These are phyloP conservation scores for Drosophila neonasuta DNA, from an alignment of 2,888 invertebrate genomes.

Conservation along the genomic window DNA sequence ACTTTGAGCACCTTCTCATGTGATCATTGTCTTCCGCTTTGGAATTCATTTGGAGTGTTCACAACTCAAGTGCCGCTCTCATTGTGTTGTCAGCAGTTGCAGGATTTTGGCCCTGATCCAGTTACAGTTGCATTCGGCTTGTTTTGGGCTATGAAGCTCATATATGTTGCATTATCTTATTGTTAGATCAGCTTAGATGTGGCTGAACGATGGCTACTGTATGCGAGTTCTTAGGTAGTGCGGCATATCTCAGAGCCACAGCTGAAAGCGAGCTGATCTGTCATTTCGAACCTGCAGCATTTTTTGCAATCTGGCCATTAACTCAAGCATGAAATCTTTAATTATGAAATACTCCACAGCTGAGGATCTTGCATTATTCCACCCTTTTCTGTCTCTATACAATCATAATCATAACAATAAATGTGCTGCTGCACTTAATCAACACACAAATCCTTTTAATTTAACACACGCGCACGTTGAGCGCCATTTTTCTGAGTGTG, in stretches of 20 bases:
- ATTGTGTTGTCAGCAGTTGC: constrained; percentile 40
- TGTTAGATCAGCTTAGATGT: constrained; percentile 66
- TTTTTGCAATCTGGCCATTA: constrained; percentile 19
- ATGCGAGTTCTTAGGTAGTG: constrained; percentile 27
- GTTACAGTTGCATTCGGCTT: constrained; percentile 53
- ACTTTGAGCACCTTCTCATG: constrained; percentile 55
- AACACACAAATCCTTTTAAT: constrained; percentile 80
- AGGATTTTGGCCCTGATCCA: constrained; percentile 61
- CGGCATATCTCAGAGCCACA: neutral
- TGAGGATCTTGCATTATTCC: constrained; percentile 5
- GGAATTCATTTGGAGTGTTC: constrained; percentile 16
- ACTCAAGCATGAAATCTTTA: constrained; percentile 14
- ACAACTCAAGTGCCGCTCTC: constrained; percentile 46
- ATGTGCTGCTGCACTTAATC: constrained; percentile 60
- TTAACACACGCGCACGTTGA: constrained; percentile 62
- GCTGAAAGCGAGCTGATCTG: constrained; percentile 5
- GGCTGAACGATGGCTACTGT: constrained; percentile 60
- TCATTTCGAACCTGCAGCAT: neutral
- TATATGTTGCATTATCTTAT: constrained; percentile 74
- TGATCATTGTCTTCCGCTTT: constrained; percentile 30
- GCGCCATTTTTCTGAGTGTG: constrained; percentile 60
- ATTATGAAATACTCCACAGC: constrained; percentile 3
- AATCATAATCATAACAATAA: constrained; percentile 9
- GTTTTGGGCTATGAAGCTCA: constrained; percentile 69
- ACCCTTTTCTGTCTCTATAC: constrained; percentile 18